These are phyloP conservation scores for Drosophila subpulchrella DNA, from an alignment of 1,140 invertebrate genomes.

Conservation along the genomic window DNA sequence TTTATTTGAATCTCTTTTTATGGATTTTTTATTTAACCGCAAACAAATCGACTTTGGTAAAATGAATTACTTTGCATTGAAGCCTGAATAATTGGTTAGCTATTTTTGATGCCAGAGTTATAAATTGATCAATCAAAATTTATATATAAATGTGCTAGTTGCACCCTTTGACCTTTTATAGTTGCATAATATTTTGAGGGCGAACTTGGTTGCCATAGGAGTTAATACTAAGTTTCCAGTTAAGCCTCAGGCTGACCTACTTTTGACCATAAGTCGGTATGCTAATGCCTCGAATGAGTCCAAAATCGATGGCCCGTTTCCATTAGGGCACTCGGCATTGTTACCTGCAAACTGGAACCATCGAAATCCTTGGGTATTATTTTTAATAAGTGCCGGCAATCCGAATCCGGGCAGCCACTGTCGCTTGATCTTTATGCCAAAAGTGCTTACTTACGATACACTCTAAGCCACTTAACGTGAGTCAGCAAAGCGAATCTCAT, in stretches of 20 bases:
- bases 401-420: conserved; percentile 16
- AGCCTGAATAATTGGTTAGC: conserved; percentile 40
- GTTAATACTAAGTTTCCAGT: not conserved
- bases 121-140: conserved; percentile 5
- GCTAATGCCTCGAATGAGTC: not conserved
- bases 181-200: not conserved
- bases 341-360: conserved; percentile 13
- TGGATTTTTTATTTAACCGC: conserved; percentile 27
- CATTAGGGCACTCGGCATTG: not conserved
- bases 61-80: conserved; percentile 60
- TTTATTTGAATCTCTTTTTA: conserved; percentile 39
- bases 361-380: conserved; percentile 64
- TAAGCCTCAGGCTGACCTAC: conserved; percentile 11
- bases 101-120: conserved; percentile 6
- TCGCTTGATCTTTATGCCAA: conserved; percentile 49
- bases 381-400: conserved; percentile 68
- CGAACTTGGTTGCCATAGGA: not conserved
- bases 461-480: conserved; percentile 81
- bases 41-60: conserved; percentile 65
- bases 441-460: conserved; percentile 79
- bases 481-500: conserved; percentile 82
- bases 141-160: not conserved
- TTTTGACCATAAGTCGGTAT: not conserved
- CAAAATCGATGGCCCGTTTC: conserved; percentile 8
- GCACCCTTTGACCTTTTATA: not conserved